These are phyloP conservation scores for Pararge aegeria DNA, from an alignment of 1,140 invertebrate species.

Conservation along the genomic window DNA sequence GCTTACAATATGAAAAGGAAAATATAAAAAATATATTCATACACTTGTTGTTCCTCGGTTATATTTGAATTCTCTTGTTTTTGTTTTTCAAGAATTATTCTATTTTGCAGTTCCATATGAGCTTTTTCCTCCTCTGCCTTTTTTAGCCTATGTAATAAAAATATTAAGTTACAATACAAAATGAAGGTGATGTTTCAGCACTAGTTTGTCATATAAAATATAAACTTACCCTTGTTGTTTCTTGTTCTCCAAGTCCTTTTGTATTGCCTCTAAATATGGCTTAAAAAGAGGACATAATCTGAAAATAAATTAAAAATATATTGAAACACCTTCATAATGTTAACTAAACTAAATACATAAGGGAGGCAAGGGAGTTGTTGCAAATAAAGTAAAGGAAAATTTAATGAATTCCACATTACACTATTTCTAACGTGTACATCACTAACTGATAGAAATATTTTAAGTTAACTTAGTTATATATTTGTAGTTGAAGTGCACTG, in stretches of 20 bases:
- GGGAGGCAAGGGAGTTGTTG: too few relatives aligned
- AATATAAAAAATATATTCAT: constrained; percentile 51
- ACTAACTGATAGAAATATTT: too few relatives aligned
- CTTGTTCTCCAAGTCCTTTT: constrained; percentile 90
- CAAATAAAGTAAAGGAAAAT: too few relatives aligned
- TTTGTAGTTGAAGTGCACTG: too few relatives aligned
- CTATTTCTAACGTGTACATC: too few relatives aligned
- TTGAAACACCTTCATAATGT: neutral
- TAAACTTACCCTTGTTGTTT: constrained; percentile 79
- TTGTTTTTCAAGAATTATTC: constrained; percentile 63
- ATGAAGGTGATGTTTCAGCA: too few relatives aligned
- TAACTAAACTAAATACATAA: constrained; percentile 9
- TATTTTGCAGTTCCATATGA: constrained; percentile 58
- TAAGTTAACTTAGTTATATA: too few relatives aligned
- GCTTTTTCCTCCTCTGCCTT: constrained; percentile 56
- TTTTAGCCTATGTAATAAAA: constrained; percentile 42
- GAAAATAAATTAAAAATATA: constrained; percentile 30
- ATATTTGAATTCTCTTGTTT: constrained; percentile 57
- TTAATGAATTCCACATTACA: too few relatives aligned
- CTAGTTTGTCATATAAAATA: neutral
- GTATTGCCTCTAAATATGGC: constrained; percentile 95
- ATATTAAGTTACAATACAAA: neutral
- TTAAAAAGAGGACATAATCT: constrained; percentile 92
- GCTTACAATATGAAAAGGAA: too few relatives aligned
- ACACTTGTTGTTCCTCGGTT: constrained; percentile 82